Conservation (phyloP, 2,888 invertebrate genomes). For the Archips xylosteana region DNA sequence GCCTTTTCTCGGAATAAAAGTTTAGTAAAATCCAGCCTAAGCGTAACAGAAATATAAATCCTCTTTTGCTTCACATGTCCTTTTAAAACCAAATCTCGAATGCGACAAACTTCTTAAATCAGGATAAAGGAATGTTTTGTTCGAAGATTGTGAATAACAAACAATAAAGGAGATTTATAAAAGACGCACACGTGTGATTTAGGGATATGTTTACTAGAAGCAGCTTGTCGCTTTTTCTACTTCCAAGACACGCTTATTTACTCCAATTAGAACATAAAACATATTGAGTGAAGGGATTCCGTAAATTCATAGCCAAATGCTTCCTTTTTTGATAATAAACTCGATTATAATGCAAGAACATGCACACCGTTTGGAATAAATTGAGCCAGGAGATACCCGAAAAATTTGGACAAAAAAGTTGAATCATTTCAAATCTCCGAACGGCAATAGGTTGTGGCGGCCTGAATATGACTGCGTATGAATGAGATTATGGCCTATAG, state of each 20-base stretch:
- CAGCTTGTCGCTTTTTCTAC: conserved; percentile 7
- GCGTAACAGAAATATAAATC: neutral
- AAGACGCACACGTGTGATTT: conserved; percentile 31
- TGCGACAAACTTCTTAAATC: conserved; percentile 14
- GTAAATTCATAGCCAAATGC: neutral
- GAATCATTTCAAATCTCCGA: conserved; percentile 33
- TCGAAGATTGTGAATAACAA: conserved; percentile 29
- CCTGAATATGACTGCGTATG: conserved; percentile 45
- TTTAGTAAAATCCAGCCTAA: too few species aligned
- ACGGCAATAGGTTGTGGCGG: conserved; percentile 23
- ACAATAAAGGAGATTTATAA: conserved; percentile 29
- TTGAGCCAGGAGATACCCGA: conserved; percentile 6
- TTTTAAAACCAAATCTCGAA: conserved; percentile 7
- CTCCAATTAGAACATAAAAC: neutral
- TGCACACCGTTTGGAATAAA: conserved; percentile 12
- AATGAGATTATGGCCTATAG: conserved; percentile 45
- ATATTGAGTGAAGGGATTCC: neutral
- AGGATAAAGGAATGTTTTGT: conserved; percentile 27
- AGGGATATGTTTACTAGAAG: conserved; percentile 25
- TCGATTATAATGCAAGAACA: neutral
- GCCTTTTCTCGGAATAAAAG: too few species aligned
- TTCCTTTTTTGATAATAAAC: conserved; percentile 1
- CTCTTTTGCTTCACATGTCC: conserved; percentile 1
- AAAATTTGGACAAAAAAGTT: conserved; percentile 26
- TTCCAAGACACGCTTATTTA: neutral